These are phyloP conservation scores for Timema cristinae DNA, from an alignment of 2,888 invertebrate species.

Conservation along the genomic window DNA sequence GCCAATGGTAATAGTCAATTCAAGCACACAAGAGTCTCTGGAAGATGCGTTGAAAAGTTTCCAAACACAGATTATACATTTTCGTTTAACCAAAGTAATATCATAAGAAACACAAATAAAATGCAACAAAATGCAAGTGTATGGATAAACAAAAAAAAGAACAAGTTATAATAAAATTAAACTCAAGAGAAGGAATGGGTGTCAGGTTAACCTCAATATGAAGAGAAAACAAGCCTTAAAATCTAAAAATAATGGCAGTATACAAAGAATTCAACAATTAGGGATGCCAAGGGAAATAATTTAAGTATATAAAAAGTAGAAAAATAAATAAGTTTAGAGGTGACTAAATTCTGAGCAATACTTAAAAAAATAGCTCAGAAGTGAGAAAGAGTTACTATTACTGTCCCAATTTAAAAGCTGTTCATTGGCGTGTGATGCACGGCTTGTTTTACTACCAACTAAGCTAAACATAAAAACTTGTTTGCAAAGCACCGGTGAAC, in stretches of 20 bases:
- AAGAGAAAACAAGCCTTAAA: constrained; percentile 1
- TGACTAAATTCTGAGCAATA: too few species aligned
- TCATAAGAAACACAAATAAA: neutral
- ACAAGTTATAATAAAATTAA: neutral
- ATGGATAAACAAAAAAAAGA: neutral
- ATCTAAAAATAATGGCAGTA: constrained; percentile 1
- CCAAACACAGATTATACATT: constrained; percentile 13
- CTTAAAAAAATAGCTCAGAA: too few species aligned
- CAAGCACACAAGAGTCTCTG: constrained; percentile 42
- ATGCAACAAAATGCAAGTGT: constrained; percentile 3
- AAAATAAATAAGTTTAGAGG: too few species aligned
- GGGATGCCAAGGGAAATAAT: constrained; percentile 2
- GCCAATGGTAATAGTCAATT: neutral
- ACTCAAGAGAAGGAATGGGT: neutral
- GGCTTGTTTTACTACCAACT: too few species aligned
- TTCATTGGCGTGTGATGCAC: too few species aligned
- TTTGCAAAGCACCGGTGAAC: too few species aligned
- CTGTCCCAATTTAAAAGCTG: too few species aligned
- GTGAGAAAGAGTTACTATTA: too few species aligned
- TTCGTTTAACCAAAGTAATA: neutral
- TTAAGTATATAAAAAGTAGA: too few species aligned
- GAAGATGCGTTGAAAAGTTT: constrained; percentile 49
- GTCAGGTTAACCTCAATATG: neutral
- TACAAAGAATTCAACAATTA: neutral
- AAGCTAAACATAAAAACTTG: too few species aligned